Evolutionary conservation across 2,888 invertebrate species (phyloP).

Genomic region (Hypena proboscidalis): DNA sequence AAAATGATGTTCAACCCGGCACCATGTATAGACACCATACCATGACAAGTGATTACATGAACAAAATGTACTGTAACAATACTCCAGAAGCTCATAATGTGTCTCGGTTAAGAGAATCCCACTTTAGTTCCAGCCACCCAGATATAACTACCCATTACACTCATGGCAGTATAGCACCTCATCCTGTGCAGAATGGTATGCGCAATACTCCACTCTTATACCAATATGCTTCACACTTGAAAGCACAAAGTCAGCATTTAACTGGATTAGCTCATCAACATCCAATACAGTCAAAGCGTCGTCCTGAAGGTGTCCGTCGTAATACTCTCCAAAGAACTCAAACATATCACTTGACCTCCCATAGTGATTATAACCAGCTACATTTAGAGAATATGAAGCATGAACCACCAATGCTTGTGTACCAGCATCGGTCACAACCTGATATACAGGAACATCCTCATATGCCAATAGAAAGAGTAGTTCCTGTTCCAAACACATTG

Average conservation of each 20-base stretch:
- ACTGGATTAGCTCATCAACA: conserved; percentile 71
- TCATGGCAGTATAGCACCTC: conserved; percentile 61
- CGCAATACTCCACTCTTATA: conserved; percentile 75
- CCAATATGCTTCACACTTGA: conserved; percentile 80
- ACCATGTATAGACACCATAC: conserved; percentile 74
- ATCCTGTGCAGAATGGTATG: conserved; percentile 63
- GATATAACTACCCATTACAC: conserved; percentile 76
- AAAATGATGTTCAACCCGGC: conserved; percentile 62
- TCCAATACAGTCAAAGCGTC: conserved; percentile 67
- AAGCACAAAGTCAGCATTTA: conserved; percentile 78
- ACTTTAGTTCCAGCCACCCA: conserved; percentile 82
- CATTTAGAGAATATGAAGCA: conserved; percentile 75
- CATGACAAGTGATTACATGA: conserved; percentile 76
- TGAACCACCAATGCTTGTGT: conserved; percentile 60
- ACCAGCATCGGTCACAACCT: conserved; percentile 75
- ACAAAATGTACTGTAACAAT: conserved; percentile 74
- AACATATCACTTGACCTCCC: conserved; percentile 80
- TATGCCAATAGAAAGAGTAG: conserved; percentile 64
- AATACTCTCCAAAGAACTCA: conserved; percentile 80
- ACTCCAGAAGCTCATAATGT: conserved; percentile 72
- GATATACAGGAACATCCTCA: conserved; percentile 75
- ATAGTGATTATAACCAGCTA: conserved; percentile 77
- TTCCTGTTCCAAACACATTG: conserved; percentile 70
- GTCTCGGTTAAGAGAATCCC: conserved; percentile 74
- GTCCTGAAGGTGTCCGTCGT: conserved; percentile 68